Evolutionary conservation across 2,797 vertebrate genomes (phyloP).

Genomic region (Margarornis squamiger): DNA sequence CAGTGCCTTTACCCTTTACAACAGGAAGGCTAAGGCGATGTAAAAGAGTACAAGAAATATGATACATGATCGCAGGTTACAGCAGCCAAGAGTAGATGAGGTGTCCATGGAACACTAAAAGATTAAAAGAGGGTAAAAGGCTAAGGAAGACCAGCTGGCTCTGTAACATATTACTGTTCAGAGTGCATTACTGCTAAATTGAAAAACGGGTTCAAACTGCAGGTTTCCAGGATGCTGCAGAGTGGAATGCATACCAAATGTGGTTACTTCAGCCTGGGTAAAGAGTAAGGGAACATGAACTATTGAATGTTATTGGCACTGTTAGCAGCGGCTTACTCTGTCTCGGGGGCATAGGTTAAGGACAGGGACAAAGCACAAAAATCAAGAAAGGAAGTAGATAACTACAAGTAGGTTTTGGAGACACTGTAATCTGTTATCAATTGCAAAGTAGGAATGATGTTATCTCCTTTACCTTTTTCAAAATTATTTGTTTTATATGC

Average conservation of each 20-base stretch:
- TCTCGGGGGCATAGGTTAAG: neutral
- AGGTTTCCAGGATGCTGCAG: neutral
- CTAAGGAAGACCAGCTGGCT: constrained; percentile 55
- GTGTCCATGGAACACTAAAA: neutral
- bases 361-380: neutral
- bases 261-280: neutral
- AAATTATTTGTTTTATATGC: neutral
- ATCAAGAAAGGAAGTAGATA: neutral
- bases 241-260: neutral
- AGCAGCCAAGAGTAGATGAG: neutral
- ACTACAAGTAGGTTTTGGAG: neutral
- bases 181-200: constrained; percentile 30
- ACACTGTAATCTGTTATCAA: neutral
- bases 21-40: neutral
- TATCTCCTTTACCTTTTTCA: neutral
- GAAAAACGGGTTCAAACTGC: constrained; percentile 8
- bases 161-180: neutral
- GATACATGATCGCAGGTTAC: neutral
- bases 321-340: neutral
- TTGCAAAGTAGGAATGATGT: neutral
- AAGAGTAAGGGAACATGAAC: neutral
- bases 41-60: neutral
- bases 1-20: neutral
- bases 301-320: neutral
- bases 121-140: constrained; percentile 56